A percentile compares a stretch with the other conserved stretches of the same genome.
These are phyloP conservation scores for Clarias fuscus DNA, from an alignment of 2,797 vertebrate species.

Conservation along the genomic window DNA sequence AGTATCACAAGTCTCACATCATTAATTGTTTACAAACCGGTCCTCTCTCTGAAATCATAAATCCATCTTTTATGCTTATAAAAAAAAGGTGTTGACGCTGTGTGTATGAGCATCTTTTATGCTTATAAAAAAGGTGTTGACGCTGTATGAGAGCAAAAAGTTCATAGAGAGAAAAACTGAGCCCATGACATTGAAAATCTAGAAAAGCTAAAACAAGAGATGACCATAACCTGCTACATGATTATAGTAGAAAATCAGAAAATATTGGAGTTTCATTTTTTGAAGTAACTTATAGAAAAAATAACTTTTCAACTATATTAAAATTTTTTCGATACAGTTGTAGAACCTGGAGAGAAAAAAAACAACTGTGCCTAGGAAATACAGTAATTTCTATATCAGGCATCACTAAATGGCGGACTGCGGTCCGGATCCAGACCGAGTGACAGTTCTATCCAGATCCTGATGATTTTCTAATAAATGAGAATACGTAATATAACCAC, in stretches of 20 bases:
- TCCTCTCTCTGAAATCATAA: too few species aligned
- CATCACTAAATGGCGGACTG: too few species aligned
- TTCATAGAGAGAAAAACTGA: neutral
- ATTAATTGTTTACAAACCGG: neutral
- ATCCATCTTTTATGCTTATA: neutral
- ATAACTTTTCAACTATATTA: too few species aligned
- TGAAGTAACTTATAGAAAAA: too few species aligned
- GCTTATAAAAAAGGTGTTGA: constrained; percentile 6
- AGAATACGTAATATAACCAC: too few species aligned
- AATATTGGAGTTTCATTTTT: too few species aligned
- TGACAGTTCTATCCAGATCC: too few species aligned
- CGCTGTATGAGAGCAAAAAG: neutral
- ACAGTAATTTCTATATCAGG: too few species aligned
- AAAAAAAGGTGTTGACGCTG: neutral
- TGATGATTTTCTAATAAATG: too few species aligned
- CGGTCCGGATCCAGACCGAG: too few species aligned
- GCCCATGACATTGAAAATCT: constrained; percentile 1
- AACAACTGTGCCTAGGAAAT: neutral
- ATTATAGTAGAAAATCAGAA: neutral
- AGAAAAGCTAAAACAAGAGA: constrained; percentile 21
- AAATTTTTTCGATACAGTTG: too few species aligned
- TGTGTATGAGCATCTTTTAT: too few species aligned
- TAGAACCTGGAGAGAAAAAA: neutral
- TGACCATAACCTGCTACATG: neutral
- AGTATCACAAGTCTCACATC: neutral